A percentile compares a stretch with the other conserved stretches of the same genome.
Conservation (phyloP, 2,113 vertebrate genomes). For the Corythornis madagascariensis region DNA sequence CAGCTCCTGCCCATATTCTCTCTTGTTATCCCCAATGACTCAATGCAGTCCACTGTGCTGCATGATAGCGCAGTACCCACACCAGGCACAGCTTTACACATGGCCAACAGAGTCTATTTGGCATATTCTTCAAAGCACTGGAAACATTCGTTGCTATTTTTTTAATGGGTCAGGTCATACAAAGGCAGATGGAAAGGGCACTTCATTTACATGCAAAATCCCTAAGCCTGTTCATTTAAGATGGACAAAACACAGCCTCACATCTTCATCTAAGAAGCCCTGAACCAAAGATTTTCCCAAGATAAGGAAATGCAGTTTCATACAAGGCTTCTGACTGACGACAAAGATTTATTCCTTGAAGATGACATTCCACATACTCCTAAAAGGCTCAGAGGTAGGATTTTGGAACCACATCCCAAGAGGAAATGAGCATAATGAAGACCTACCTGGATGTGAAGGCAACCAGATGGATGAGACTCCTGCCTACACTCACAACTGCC, state of each 20-base stretch:
- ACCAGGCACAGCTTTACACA: slow-evolving; percentile 59
- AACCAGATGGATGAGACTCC: background rate
- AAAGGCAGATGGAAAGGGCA: slow-evolving; percentile 44
- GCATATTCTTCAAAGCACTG: slow-evolving; percentile 14
- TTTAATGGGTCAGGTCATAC: slow-evolving; percentile 53
- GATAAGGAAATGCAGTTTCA: background rate
- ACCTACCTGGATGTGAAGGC: background rate
- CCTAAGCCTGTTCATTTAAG: background rate
- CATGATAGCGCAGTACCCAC: slow-evolving; percentile 51
- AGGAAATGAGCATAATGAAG: background rate
- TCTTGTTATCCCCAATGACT: slow-evolving; percentile 43
- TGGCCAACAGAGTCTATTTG: slow-evolving; percentile 38
- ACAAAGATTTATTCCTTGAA: background rate
- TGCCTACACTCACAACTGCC: background rate
- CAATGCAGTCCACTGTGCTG: slow-evolving; percentile 38
- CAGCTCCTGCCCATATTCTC: slow-evolving; percentile 53
- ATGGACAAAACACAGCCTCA: background rate
- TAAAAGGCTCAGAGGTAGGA: background rate
- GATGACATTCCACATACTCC: background rate
- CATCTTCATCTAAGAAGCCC: background rate
- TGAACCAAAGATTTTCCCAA: background rate
- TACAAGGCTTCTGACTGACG: background rate
- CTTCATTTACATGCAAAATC: background rate
- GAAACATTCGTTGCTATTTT: slow-evolving; percentile 38
- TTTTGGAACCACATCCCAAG: background rate